Evolutionary conservation across 92 coral and sea anemone genomes (phyloP).

Genomic region (Desmophyllum pertusum): DNA sequence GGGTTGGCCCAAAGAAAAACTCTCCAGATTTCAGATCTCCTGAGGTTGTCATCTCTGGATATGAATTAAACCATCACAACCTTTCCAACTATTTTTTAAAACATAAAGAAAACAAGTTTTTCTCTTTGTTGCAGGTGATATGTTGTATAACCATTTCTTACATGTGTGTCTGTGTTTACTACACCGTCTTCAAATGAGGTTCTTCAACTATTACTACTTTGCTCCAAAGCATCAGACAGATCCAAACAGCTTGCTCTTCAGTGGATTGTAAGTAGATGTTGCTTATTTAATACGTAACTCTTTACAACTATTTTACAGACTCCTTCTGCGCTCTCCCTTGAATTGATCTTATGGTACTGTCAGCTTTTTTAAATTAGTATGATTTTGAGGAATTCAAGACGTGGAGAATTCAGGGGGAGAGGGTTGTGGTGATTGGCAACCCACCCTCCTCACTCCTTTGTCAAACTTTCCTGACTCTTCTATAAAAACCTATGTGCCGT

Average conservation of each 20-base stretch:
- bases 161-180: constrained; percentile 96
- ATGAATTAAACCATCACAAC: background rate
- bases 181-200: constrained; percentile 94
- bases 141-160: constrained; percentile 92
- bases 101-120: background rate
- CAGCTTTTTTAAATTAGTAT: no score
- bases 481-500: no score
- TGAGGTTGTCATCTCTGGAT: no score
- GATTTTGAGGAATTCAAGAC: no score
- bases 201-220: constrained; percentile 95
- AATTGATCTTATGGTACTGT: no score
- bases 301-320: background rate
- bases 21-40: no score
- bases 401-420: no score
- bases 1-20: no score
- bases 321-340: no score
- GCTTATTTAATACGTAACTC: background rate
- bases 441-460: no score
- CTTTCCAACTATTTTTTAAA: background rate
- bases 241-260: constrained; percentile 96
- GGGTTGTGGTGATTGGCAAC: no score
- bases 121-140: constrained; percentile 65
- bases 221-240: constrained; percentile 99
- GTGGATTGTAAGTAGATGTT: constrained; percentile 90
- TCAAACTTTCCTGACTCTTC: no score